Evolutionary conservation across 1,140 invertebrate genomes (phyloP), one percentile per base, ranked within the genome.

Genomic region (Eurosta solidaginis): DNA sequence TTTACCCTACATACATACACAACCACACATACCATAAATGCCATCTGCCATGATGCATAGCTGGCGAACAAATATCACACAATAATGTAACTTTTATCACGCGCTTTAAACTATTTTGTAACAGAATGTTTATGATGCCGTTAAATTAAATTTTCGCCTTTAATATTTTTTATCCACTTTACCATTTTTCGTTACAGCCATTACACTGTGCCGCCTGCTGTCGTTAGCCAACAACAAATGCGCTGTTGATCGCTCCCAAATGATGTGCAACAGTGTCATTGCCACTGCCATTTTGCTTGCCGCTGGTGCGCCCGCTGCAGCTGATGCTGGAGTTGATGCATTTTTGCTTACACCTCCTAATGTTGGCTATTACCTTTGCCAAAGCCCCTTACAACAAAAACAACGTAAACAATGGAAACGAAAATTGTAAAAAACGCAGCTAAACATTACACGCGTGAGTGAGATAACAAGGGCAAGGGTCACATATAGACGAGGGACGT

Each of bases 231-330:
- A 7, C 73, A 22, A 22, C n/a, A 47, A 47, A 25, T 47, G 73
- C 25, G 52, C 73, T 74, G 73, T 27, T 74, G 59, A 68, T 40
- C 59, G 59, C 59, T 68, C 59, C 59, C 59, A 40, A 68, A 68
- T 68, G 59, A 68, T 68, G 59, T 40, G 59, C 59, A 68, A 68
- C 59, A 68, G 59, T 68, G 59, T 40, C 59, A 68, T 68, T 68
- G 59, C 59, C 59, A 68, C 33, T 68, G 59, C n/a, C 59, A 47
- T 47, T 74, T 25, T 42, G 40, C 42, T 20, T 7, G 40, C 20
- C 22, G 14, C 44, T 45, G 22, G 44, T 45, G 44, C 7, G 17
- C 7, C 73, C 17, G 22, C 7, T 27, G 73, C 40, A 12, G 42
- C 22, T 47, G 44, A 10, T 47, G 25, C 44, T 27, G 2, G 40